phyloP scores from a whole-genome alignment of 2,797 vertebrate species.

The Acanthurus lineatus region DNA sequence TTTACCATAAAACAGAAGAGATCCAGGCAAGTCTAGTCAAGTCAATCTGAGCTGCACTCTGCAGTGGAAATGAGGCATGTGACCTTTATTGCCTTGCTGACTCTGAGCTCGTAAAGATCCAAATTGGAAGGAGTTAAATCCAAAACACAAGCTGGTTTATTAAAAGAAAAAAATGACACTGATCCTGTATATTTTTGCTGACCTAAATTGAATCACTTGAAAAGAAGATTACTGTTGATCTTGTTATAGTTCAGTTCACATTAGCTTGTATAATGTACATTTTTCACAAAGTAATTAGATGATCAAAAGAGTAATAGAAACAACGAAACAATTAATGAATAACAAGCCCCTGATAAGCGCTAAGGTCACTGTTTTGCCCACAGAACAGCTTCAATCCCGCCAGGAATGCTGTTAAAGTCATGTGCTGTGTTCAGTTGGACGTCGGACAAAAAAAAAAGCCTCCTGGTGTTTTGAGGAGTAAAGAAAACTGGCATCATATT shows the following conservation, averaged over 20 bases:
- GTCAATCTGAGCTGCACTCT: background rate
- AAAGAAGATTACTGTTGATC: background rate
- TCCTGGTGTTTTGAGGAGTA: constrained; percentile 11
- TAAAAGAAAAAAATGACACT: too few relatives aligned
- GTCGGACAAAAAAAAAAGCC: constrained; percentile 9
- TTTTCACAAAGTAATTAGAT: background rate
- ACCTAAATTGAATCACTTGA: background rate
- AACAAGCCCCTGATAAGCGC: background rate
- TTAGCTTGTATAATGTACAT: background rate
- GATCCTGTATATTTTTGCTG: too few relatives aligned
- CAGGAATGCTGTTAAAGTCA: constrained; percentile 7
- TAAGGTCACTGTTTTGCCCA: constrained; percentile 24
- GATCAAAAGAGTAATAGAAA: constrained; percentile 18
- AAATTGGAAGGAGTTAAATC: background rate
- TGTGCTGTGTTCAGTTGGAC: background rate
- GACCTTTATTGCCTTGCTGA: background rate
- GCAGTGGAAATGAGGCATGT: background rate
- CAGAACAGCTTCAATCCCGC: background rate
- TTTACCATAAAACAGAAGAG: background rate
- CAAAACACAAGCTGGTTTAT: background rate
- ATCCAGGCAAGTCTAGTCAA: background rate
- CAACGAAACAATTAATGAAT: constrained; percentile 1
- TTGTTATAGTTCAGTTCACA: background rate
- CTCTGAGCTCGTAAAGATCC: background rate
- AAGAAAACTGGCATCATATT: background rate